A percentile compares a stretch with the other conserved stretches of the same genome.
These are phyloP conservation scores for Stylophora pistillata DNA, from an alignment of 64 coral and sea anemone species.

Conservation along the genomic window DNA sequence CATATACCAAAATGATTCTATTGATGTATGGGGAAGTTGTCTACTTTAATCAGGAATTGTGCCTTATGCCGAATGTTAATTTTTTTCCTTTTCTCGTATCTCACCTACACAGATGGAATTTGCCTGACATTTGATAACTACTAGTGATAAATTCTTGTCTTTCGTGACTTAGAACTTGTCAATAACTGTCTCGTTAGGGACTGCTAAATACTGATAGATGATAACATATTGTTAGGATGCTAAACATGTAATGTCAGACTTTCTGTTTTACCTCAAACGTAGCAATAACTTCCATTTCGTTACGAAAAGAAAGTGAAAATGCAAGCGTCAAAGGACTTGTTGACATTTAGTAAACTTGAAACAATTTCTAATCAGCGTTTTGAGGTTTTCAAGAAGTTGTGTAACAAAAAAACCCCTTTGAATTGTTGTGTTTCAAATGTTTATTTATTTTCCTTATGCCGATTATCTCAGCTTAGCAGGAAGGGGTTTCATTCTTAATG, in stretches of 20 bases:
- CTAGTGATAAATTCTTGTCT: slow-evolving; percentile 35
- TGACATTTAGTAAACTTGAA: not conserved
- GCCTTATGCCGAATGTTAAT: not conserved
- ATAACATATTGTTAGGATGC: slow-evolving; percentile 18
- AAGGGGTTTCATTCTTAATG: not conserved
- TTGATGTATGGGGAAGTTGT: not conserved
- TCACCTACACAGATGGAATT: slow-evolving; percentile 24
- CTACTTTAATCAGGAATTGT: not conserved
- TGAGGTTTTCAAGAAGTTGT: slow-evolving; percentile 39
- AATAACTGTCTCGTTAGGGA: slow-evolving; percentile 56
- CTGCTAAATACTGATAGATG: slow-evolving; percentile 41
- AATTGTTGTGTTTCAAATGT: not conserved
- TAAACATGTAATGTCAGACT: not conserved
- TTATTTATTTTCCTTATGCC: slow-evolving; percentile 5
- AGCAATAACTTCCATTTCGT: not conserved
- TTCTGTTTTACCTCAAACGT: not conserved
- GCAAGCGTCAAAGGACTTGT: not conserved
- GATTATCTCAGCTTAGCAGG: not conserved
- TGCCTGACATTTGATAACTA: slow-evolving; percentile 29
- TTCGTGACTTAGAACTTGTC: slow-evolving; percentile 38
- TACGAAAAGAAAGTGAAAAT: not conserved
- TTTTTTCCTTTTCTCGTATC: slow-evolving; percentile 25
- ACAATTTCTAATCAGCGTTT: not conserved
- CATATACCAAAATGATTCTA: not conserved
- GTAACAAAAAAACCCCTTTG: slow-evolving; percentile 1